phyloP scores from a whole-genome alignment of 1,140 invertebrate species.

The Catajapyx aquilonaris region DNA sequence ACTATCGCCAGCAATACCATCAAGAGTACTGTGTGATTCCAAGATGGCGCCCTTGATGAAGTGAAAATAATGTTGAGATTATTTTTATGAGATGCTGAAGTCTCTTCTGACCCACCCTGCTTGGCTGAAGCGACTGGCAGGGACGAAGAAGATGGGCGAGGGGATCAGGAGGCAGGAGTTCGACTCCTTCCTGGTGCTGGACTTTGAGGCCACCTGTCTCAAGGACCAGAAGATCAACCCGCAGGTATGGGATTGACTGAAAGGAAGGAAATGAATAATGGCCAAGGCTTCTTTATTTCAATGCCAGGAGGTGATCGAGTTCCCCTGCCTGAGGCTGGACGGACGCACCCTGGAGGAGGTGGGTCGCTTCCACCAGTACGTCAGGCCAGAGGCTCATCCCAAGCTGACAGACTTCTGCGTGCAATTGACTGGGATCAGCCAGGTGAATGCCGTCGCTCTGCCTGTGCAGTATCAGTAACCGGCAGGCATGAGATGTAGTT shows the following conservation, averaged over 20 bases:
- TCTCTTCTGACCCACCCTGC: no score
- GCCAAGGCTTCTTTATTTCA: conserved; percentile 8
- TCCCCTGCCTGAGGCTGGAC: conserved; percentile 36
- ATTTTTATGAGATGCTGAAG: no score
- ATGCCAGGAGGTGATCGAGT: conserved; percentile 41
- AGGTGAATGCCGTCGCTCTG: conserved; percentile 19
- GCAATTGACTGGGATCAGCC: conserved; percentile 26
- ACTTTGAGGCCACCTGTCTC: conserved; percentile 28
- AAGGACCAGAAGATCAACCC: conserved; percentile 13
- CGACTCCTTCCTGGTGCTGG: conserved; percentile 24
- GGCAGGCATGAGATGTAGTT: no score
- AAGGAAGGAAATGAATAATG: no score
- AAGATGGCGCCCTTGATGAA: no score
- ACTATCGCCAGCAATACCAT: no score
- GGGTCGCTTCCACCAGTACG: conserved; percentile 34
- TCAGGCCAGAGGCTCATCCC: conserved; percentile 29
- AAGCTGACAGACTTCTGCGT: conserved; percentile 32
- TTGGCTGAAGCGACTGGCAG: no score
- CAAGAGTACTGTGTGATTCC: no score
- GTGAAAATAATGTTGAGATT: no score
- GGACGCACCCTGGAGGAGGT: conserved; percentile 26
- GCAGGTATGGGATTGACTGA: no score
- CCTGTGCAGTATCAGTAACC: background rate
- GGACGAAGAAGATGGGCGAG: no score
- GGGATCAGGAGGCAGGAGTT: conserved; percentile 8